phyloP scores from a whole-genome alignment of 2,888 invertebrate genomes.

The Ichneumon xanthorius region DNA sequence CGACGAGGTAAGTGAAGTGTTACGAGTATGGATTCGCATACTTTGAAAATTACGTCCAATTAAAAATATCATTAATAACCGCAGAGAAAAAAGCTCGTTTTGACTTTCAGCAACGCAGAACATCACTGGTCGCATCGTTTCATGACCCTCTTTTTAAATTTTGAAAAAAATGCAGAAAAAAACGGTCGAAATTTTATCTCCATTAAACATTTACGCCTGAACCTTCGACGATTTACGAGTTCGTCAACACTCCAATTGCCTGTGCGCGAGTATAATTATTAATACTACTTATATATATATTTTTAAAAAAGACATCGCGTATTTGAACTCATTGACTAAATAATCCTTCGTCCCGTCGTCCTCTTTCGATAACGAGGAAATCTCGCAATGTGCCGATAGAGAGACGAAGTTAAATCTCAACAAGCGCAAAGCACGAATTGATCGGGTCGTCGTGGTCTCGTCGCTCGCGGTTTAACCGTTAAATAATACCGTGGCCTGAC shows the following conservation, averaged over 20 bases:
- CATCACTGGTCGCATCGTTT: not conserved
- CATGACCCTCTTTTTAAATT: not conserved
- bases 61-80: not conserved
- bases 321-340: conserved; percentile 59
- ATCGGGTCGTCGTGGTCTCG: conserved; percentile 63
- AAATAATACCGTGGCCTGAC: conserved; percentile 7
- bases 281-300: conserved; percentile 4
- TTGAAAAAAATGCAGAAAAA: not conserved
- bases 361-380: conserved; percentile 30
- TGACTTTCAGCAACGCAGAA: too few species aligned
- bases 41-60: not conserved
- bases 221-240: not conserved
- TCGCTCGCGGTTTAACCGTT: conserved; percentile 66
- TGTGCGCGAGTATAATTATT: conserved; percentile 1
- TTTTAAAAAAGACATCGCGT: conserved; percentile 4
- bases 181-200: not conserved
- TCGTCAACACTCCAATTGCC: not conserved
- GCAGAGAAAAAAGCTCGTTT: not conserved
- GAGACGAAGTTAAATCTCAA: conserved; percentile 28
- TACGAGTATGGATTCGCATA: not conserved
- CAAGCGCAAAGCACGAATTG: conserved; percentile 56
- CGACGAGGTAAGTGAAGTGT: not conserved
- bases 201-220: not conserved
- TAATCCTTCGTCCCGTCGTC: conserved; percentile 55
- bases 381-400: conserved; percentile 28